A percentile compares a stretch with the other conserved stretches of the same genome.
These are phyloP conservation scores for Xiphydria camelus DNA, from an alignment of 2,888 invertebrate species.

Conservation along the genomic window DNA sequence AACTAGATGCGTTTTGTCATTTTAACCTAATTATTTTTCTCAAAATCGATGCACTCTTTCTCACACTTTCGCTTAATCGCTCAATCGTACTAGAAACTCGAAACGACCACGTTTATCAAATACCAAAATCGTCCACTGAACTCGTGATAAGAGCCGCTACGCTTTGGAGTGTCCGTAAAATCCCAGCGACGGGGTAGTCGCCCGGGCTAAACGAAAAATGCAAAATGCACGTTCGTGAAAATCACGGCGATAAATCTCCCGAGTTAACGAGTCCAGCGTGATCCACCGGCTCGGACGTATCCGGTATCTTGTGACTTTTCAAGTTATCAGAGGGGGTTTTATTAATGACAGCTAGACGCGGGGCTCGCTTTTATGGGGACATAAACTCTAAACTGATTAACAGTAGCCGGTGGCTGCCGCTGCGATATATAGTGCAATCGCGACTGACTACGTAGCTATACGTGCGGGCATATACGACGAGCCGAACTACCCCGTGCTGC, in stretches of 20 bases:
- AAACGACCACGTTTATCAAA: no score
- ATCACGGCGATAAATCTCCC: constrained; percentile 27
- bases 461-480: constrained; percentile 3
- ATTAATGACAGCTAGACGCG: constrained; percentile 55
- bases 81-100: no score
- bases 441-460: constrained; percentile 1
- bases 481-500: constrained; percentile 45
- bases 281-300: not conserved
- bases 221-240: constrained; percentile 3
- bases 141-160: no score
- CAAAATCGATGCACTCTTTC: no score
- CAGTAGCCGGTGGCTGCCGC: constrained; percentile 49
- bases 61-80: no score
- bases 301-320: constrained; percentile 54
- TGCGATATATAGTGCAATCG: constrained; percentile 52
- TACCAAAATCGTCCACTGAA: no score
- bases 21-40: no score
- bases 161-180: no score
- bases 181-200: no score
- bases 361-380: constrained; percentile 50
- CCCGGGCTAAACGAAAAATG: not conserved
- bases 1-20: no score
- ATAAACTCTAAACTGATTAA: constrained; percentile 59
- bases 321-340: constrained; percentile 56
- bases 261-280: constrained; percentile 3